phyloP scores from a whole-genome alignment of 2,888 invertebrate species.

The Mythimna impura region DNA sequence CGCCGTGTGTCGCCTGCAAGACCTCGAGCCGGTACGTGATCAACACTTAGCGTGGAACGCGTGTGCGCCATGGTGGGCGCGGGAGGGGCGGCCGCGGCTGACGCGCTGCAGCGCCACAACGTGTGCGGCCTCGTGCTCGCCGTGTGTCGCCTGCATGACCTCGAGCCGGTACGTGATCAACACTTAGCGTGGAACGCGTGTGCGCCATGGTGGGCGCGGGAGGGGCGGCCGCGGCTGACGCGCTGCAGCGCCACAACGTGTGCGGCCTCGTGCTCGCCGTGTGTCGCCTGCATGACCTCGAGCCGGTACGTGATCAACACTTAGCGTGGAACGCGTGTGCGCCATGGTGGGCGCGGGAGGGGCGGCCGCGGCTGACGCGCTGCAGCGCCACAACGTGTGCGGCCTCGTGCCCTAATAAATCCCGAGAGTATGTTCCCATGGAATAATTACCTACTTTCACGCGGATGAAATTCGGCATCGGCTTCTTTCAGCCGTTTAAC shows the following conservation, averaged over 20 bases:
- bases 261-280: conserved; percentile 96
- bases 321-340: too few species aligned
- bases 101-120: conserved; percentile 94
- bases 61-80: conserved; percentile 90
- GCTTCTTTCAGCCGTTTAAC: too few species aligned
- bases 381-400: too few species aligned
- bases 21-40: conserved; percentile 94
- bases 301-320: conserved; percentile 90
- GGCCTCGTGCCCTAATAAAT: too few species aligned
- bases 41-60: background rate
- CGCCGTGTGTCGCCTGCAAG: conserved; percentile 95
- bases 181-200: too few species aligned
- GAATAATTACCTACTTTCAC: too few species aligned
- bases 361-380: too few species aligned
- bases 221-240: conserved; percentile 85
- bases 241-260: conserved; percentile 95
- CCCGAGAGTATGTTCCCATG: too few species aligned
- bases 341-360: too few species aligned
- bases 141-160: conserved; percentile 96
- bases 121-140: conserved; percentile 96
- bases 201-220: conserved; percentile 91
- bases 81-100: conserved; percentile 83
- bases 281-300: conserved; percentile 96
- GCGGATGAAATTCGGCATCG: too few species aligned
- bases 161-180: conserved; percentile 92